phyloP scores from a whole-genome alignment of 2,797 vertebrate genomes.

The Poeciliopsis turneri region DNA sequence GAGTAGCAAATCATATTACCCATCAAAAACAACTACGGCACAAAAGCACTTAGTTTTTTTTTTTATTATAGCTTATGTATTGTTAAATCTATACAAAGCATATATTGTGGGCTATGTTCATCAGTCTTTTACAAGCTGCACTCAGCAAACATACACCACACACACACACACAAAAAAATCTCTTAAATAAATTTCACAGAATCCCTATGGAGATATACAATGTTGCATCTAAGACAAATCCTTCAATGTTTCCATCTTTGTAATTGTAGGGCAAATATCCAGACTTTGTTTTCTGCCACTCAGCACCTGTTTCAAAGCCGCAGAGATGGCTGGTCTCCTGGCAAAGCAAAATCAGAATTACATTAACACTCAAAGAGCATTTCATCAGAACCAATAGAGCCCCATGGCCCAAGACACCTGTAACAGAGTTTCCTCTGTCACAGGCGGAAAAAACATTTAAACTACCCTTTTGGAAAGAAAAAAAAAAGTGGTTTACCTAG shows the following conservation, averaged over 20 bases:
- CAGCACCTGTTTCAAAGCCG: conserved; percentile 60
- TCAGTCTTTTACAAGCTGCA: conserved; percentile 21
- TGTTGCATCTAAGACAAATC: conserved; percentile 52
- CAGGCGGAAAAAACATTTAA: conserved; percentile 90
- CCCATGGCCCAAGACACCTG: conserved; percentile 86
- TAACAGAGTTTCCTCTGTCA: conserved; percentile 91
- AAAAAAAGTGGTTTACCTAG: conserved; percentile 83
- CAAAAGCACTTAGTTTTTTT: not conserved
- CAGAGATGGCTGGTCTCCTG: conserved; percentile 61
- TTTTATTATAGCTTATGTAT: not conserved
- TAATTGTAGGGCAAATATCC: conserved; percentile 57
- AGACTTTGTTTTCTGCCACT: conserved; percentile 67
- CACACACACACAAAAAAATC: conserved; percentile 31
- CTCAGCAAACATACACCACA: conserved; percentile 28
- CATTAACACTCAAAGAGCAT: conserved; percentile 81
- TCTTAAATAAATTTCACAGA: conserved; percentile 39
- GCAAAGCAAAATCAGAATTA: conserved; percentile 75
- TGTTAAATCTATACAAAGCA: conserved; percentile 20
- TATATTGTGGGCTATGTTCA: conserved; percentile 14
- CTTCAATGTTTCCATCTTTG: conserved; percentile 64
- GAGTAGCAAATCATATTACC: not conserved
- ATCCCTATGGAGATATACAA: conserved; percentile 43
- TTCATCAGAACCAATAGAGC: conserved; percentile 77
- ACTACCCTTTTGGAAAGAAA: conserved; percentile 80
- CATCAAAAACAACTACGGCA: not conserved